Conservation (phyloP, 2,113 vertebrate species). For the Morphnarchus princeps region DNA sequence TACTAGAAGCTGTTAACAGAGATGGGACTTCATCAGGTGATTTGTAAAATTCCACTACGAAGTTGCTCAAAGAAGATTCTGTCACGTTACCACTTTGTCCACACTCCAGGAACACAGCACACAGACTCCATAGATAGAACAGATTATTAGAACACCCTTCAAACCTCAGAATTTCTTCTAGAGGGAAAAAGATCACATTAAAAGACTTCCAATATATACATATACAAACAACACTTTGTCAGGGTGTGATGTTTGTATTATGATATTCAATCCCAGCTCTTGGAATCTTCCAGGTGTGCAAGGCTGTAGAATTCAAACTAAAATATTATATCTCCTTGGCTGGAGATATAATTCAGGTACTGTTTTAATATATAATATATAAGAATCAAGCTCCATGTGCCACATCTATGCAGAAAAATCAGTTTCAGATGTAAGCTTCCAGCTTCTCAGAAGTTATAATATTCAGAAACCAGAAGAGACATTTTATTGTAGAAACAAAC, state of each 20-base stretch:
- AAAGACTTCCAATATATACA: background rate
- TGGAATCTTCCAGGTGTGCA: background rate
- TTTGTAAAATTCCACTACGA: slow-evolving; percentile 31
- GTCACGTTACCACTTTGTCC: background rate
- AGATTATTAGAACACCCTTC: background rate
- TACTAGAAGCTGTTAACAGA: background rate
- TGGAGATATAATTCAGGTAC: background rate
- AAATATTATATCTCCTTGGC: background rate
- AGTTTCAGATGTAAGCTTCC: background rate
- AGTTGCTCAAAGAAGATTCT: background rate
- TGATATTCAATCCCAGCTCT: background rate
- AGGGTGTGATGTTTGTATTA: background rate
- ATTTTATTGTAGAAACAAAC: background rate
- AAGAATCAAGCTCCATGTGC: background rate
- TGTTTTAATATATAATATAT: background rate
- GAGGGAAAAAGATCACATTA: background rate
- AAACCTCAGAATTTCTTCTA: background rate
- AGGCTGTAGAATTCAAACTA: background rate
- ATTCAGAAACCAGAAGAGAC: slow-evolving; percentile 12
- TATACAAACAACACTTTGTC: background rate
- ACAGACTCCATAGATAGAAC: too few species aligned
- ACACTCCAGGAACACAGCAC: background rate
- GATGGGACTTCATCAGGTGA: background rate
- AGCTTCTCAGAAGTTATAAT: background rate
- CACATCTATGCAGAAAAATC: background rate